Percentiles rank a stretch among this genome's conserved stretches.
Conservation (phyloP, 2,888 invertebrate genomes). For the Idaea biselata region DNA sequence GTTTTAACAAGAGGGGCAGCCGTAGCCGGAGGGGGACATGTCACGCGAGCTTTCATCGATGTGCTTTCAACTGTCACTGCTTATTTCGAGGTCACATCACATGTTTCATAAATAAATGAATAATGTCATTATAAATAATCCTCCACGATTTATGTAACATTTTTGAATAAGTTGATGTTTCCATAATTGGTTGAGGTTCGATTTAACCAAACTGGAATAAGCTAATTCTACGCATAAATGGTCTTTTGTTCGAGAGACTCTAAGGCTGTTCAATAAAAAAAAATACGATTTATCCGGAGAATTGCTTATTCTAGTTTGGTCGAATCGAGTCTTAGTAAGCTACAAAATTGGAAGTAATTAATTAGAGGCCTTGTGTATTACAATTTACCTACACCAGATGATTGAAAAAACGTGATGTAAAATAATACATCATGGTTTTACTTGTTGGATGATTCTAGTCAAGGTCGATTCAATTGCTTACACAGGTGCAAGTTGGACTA, state of each 20-base stretch:
- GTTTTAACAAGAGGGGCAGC: conserved; percentile 69
- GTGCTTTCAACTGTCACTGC: conserved; percentile 59
- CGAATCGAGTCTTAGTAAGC: no score
- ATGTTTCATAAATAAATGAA: conserved; percentile 36
- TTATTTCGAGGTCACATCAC: conserved; percentile 35
- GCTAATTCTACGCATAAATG: no score
- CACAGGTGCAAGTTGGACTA: conserved; percentile 40
- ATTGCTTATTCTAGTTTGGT: no score
- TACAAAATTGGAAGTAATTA: no score
- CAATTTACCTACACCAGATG: conserved; percentile 5
- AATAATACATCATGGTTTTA: conserved; percentile 13
- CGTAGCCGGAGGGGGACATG: conserved; percentile 44
- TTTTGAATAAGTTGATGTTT: neutral
- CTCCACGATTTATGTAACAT: neutral
- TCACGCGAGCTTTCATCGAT: conserved; percentile 63
- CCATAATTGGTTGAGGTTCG: neutral
- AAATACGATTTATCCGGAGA: no score
- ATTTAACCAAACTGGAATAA: no score
- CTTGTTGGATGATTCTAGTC: conserved; percentile 33
- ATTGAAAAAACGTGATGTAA: conserved; percentile 16
- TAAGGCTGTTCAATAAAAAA: no score
- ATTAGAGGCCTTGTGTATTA: conserved; percentile 7
- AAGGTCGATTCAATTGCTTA: conserved; percentile 48
- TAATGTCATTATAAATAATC: conserved; percentile 4
- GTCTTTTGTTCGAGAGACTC: no score